Evolutionary conservation across 2,888 invertebrate species (phyloP).

Genomic region (Caenorhabditis uteleia): DNA sequence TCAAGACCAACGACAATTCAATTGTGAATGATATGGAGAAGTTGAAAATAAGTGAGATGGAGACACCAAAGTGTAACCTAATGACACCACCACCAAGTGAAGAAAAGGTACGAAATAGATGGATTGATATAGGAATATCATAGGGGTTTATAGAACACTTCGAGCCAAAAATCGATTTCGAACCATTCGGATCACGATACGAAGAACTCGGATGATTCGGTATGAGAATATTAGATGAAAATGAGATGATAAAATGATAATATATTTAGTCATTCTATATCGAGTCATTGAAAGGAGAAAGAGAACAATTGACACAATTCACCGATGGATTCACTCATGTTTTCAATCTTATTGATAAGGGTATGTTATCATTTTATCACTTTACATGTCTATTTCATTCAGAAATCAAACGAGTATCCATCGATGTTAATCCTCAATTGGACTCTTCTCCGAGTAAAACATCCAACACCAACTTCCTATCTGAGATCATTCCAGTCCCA

Average conservation of each 20-base stretch:
- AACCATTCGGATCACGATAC: slow-evolving; percentile 23
- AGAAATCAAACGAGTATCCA: slow-evolving; percentile 16
- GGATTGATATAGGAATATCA: no score
- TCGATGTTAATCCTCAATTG: background rate
- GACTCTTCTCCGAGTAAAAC: background rate
- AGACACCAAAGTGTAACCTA: slow-evolving; percentile 2
- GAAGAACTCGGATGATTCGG: background rate
- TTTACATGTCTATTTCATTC: no score
- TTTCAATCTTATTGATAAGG: slow-evolving; percentile 30
- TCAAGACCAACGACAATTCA: background rate
- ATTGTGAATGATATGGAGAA: background rate
- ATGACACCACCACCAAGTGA: slow-evolving; percentile 35
- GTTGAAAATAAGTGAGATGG: slow-evolving; percentile 7
- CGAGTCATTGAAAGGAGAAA: slow-evolving; percentile 35
- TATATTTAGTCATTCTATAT: slow-evolving; percentile 12
- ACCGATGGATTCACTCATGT: slow-evolving; percentile 24
- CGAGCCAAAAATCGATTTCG: slow-evolving; percentile 28
- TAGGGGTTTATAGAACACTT: no score
- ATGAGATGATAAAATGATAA: background rate
- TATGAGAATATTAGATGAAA: background rate
- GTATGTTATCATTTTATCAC: no score
- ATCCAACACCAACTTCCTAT: slow-evolving; percentile 4
- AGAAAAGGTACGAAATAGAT: slow-evolving; percentile 12
- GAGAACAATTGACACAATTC: slow-evolving; percentile 19
- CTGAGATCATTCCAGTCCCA: slow-evolving; percentile 16